A percentile compares a stretch with the other conserved stretches of the same genome.
These are phyloP conservation scores for Pemphredon lugubris DNA, from an alignment of 2,888 invertebrate species.

Conservation along the genomic window DNA sequence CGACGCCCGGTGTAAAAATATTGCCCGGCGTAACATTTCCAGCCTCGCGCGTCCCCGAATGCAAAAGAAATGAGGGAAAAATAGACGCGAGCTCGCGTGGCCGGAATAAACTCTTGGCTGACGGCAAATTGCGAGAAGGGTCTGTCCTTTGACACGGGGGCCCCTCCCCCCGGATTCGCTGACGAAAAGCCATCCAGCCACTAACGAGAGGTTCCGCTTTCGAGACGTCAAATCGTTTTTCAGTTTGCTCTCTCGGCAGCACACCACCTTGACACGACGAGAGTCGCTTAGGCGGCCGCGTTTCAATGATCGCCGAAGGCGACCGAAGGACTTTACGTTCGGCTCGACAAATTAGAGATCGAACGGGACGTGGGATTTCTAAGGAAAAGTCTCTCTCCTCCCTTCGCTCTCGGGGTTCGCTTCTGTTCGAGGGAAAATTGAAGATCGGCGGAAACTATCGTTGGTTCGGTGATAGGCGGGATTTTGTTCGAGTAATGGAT, in stretches of 20 bases:
- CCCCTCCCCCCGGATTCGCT: not conserved
- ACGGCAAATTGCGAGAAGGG: conserved; percentile 1
- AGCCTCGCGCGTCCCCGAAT: no score
- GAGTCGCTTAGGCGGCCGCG: no score
- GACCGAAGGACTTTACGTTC: not conserved
- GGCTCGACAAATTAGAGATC: not conserved
- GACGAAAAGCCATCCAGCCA: not conserved
- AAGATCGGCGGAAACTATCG: no score
- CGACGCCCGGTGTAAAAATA: no score
- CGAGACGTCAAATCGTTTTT: conserved; percentile 1
- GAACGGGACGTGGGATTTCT: not conserved
- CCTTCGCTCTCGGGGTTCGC: not conserved
- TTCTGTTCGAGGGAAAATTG: no score
- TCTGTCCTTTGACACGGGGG: conserved; percentile 1
- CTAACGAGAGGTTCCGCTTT: conserved; percentile 13
- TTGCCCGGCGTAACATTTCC: no score
- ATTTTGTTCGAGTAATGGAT: no score
- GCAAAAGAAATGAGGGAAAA: no score
- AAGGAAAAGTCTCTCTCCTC: not conserved
- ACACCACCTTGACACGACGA: conserved; percentile 18
- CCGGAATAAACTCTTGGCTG: not conserved
- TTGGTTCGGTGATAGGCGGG: no score
- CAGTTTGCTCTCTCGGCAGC: not conserved
- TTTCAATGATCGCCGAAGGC: conserved; percentile 10
- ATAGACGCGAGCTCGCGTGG: no score